phyloP scores from a whole-genome alignment of 2,888 invertebrate genomes.

The Lysandra coridon region DNA sequence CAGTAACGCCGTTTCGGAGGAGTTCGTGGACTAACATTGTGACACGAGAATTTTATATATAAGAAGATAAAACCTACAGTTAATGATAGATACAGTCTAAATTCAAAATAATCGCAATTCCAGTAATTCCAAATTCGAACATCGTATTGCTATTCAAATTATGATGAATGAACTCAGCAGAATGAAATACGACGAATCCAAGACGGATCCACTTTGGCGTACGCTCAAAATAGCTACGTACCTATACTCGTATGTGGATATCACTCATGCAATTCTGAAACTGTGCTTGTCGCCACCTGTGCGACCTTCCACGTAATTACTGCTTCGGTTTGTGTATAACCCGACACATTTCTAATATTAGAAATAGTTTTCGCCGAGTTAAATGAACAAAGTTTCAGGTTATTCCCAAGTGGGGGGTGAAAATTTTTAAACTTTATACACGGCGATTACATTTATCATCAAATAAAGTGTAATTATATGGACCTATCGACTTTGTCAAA shows the following conservation, averaged over 20 bases:
- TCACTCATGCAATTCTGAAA: conserved; percentile 32
- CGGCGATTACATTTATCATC: conserved; percentile 12
- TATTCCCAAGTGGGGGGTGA: conserved; percentile 32
- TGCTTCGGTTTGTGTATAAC: conserved; percentile 33
- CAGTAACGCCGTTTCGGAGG: too few relatives aligned
- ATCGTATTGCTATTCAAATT: not conserved
- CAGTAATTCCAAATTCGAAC: not conserved
- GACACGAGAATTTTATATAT: too few relatives aligned
- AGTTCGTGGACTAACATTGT: too few relatives aligned
- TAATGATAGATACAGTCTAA: not conserved
- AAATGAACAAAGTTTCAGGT: conserved; percentile 42
- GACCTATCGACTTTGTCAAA: not conserved
- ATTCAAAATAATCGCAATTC: too few relatives aligned
- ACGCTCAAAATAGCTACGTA: not conserved
- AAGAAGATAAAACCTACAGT: not conserved
- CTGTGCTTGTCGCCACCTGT: conserved; percentile 42
- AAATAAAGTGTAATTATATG: not conserved
- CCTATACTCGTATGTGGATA: conserved; percentile 6
- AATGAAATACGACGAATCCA: not conserved
- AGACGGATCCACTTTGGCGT: conserved; percentile 8
- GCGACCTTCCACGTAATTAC: conserved; percentile 40
- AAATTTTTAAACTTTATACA: conserved; percentile 31
- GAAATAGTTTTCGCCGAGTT: conserved; percentile 41
- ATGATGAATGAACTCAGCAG: not conserved
- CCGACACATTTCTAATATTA: conserved; percentile 40